Percentiles rank a stretch among this genome's conserved stretches.
Evolutionary conservation across 2,113 vertebrate genomes (phyloP).

Genomic region (Rhinoderma darwinii): DNA sequence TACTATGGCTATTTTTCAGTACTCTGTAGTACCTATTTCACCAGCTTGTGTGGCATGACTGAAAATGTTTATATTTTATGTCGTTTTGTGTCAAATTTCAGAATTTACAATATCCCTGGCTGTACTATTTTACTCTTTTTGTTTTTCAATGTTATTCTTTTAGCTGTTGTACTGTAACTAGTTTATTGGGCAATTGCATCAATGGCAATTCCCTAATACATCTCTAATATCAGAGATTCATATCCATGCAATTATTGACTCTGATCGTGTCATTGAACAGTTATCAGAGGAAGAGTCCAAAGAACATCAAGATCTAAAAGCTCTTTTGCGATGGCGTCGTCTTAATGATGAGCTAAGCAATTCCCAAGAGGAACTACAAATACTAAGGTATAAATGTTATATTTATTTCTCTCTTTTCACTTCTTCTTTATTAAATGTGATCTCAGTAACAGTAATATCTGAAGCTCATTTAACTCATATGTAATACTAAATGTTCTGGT

Average conservation of each 20-base stretch:
- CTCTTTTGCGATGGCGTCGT: slow-evolving; percentile 84
- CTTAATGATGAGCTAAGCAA: slow-evolving; percentile 88
- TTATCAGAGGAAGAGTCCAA: slow-evolving; percentile 72
- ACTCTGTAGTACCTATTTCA: not conserved
- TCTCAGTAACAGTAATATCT: too few relatives aligned
- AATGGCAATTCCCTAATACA: not conserved
- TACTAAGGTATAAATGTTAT: slow-evolving; percentile 82
- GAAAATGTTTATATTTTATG: not conserved
- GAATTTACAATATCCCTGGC: not conserved
- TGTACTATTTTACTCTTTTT: not conserved
- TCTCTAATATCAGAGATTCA: not conserved
- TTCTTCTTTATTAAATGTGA: not conserved
- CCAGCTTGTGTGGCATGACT: not conserved
- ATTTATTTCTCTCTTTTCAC: not conserved
- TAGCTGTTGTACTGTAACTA: not conserved
- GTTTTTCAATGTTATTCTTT: not conserved
- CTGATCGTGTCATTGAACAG: slow-evolving; percentile 66
- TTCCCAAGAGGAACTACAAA: slow-evolving; percentile 87
- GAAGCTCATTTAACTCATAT: not conserved
- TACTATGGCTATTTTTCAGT: not conserved
- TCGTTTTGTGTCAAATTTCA: not conserved
- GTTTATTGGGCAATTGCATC: not conserved
- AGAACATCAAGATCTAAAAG: slow-evolving; percentile 83
- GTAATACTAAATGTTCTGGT: not conserved
- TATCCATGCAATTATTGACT: not conserved